Percentiles rank a stretch among this genome's conserved stretches.
Conservation (phyloP, 2,888 invertebrate genomes). For the Drosophila leonis region DNA sequence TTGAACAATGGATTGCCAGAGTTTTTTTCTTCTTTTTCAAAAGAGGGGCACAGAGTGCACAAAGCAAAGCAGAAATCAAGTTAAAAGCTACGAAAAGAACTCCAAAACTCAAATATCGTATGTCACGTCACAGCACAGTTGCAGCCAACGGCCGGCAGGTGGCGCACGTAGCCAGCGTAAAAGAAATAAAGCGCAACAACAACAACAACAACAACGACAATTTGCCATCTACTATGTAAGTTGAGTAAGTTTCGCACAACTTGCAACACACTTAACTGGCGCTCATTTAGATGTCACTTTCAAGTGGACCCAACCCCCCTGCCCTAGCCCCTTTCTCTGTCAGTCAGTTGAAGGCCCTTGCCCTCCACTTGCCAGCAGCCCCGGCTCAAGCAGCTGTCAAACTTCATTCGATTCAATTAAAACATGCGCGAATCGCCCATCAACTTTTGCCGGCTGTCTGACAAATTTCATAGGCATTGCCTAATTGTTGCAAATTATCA, state of each 20-base stretch:
- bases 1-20: conserved; percentile 21
- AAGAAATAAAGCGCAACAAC: conserved; percentile 4
- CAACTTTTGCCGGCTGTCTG: conserved; percentile 40
- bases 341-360: not conserved
- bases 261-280: conserved; percentile 34
- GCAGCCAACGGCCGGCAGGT: conserved; percentile 45
- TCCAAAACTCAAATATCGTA: conserved; percentile 66
- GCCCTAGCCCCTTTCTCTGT: not conserved
- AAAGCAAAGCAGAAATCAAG: conserved; percentile 56
- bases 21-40: not conserved
- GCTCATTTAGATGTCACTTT: conserved; percentile 45
- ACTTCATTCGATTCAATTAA: conserved; percentile 75
- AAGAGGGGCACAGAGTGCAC: conserved; percentile 33
- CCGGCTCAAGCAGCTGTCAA: conserved; percentile 40
- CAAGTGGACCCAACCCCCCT: conserved; percentile 25
- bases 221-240: conserved; percentile 25
- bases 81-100: conserved; percentile 53
- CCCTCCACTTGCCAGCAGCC: not conserved
- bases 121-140: conserved; percentile 48
- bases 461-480: conserved; percentile 55
- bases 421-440: conserved; percentile 42
- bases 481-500: conserved; percentile 79
- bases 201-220: not conserved
- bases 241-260: conserved; percentile 32
- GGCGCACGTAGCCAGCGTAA: conserved; percentile 43